These are phyloP conservation scores for Ursus arctos DNA, from an alignment of 2,113 vertebrate species.

Conservation along the genomic window DNA sequence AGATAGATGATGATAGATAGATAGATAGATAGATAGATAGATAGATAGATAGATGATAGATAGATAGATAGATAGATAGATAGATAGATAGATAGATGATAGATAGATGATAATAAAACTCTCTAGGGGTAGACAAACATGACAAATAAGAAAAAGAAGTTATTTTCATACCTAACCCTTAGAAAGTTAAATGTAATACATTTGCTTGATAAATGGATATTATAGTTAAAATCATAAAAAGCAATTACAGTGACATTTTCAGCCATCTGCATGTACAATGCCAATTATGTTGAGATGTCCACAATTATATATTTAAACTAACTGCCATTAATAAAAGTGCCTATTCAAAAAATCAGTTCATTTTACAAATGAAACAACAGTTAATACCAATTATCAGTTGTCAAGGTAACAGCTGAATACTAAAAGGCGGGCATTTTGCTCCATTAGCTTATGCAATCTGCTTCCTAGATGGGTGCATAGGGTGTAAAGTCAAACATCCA, in stretches of 20 bases:
- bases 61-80: too few species aligned
- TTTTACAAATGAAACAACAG: constrained; percentile 75
- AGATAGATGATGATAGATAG: not conserved
- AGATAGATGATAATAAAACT: not conserved
- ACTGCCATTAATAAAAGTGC: constrained; percentile 71
- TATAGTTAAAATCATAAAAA: constrained; percentile 74
- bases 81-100: not conserved
- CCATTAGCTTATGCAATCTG: constrained; percentile 9
- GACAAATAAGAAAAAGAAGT: constrained; percentile 3
- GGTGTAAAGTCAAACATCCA: constrained; percentile 49
- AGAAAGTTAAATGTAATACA: constrained; percentile 40
- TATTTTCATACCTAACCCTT: constrained; percentile 47
- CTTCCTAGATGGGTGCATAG: not conserved
- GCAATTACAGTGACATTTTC: constrained; percentile 71
- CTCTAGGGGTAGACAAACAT: not conserved
- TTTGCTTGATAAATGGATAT: constrained; percentile 68
- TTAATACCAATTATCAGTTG: constrained; percentile 79
- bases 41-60: not conserved
- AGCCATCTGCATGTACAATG: constrained; percentile 46
- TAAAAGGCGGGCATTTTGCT: constrained; percentile 50
- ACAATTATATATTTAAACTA: constrained; percentile 74
- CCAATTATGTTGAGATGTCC: not conserved
- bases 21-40: not conserved
- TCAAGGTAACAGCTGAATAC: constrained; percentile 66
- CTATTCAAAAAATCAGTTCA: constrained; percentile 66